Conservation (phyloP, 2,888 invertebrate species). For the Portevinia maculata region DNA sequence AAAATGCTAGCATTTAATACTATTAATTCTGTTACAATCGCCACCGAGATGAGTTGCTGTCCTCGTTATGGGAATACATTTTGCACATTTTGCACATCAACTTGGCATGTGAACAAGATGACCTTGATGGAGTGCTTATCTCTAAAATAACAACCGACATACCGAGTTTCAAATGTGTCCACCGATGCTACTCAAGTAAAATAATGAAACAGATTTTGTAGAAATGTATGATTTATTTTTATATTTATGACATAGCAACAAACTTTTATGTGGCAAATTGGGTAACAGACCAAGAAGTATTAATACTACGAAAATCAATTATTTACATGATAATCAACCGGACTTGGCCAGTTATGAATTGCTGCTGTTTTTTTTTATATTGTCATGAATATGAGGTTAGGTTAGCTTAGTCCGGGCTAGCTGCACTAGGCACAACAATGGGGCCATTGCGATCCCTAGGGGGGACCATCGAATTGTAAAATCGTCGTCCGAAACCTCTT, state of each 20-base stretch:
- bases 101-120: slow-evolving; percentile 43
- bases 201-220: neutral
- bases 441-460: too few relatives aligned
- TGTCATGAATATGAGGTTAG: too few relatives aligned
- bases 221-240: slow-evolving; percentile 19
- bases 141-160: slow-evolving; percentile 31
- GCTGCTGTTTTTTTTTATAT: too few relatives aligned
- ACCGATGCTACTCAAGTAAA: slow-evolving; percentile 2
- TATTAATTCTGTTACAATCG: slow-evolving; percentile 35
- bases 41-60: neutral
- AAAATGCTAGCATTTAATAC: slow-evolving; percentile 42
- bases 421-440: too few relatives aligned
- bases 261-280: neutral
- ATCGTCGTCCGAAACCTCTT: too few relatives aligned
- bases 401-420: too few relatives aligned
- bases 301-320: slow-evolving; percentile 11
- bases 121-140: slow-evolving; percentile 30
- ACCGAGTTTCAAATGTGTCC: too few relatives aligned
- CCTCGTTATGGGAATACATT: slow-evolving; percentile 13
- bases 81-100: slow-evolving; percentile 42
- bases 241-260: slow-evolving; percentile 24
- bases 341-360: slow-evolving; percentile 14
- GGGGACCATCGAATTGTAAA: too few relatives aligned
- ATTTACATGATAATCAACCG: slow-evolving; percentile 35
- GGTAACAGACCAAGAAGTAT: neutral